phyloP scores from a whole-genome alignment of 2,888 invertebrate genomes.

The Aspidapion aeneum region DNA sequence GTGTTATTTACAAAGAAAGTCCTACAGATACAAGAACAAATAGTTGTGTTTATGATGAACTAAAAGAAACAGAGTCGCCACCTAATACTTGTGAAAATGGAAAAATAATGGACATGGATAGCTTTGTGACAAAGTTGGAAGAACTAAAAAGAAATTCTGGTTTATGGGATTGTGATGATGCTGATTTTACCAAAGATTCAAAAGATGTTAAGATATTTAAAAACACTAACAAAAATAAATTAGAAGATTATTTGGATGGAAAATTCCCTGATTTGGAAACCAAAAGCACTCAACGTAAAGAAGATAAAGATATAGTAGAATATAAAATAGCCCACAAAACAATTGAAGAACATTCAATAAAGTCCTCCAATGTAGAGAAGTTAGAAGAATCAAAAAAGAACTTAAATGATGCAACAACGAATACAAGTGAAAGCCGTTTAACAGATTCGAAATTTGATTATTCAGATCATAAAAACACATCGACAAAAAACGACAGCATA shows the following conservation, averaged over 20 bases:
- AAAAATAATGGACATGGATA: conserved; percentile 31
- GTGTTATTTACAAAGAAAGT: neutral
- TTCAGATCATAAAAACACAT: conserved; percentile 5
- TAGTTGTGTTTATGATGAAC: conserved; percentile 23
- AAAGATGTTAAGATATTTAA: too few relatives aligned
- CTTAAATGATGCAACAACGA: neutral
- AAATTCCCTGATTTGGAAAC: neutral
- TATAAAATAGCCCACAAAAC: too few relatives aligned
- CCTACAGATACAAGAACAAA: neutral
- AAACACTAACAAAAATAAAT: too few relatives aligned
- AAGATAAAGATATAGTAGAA: neutral
- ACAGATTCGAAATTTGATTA: neutral
- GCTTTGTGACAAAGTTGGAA: conserved; percentile 30
- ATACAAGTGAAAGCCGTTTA: neutral
- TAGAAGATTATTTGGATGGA: too few relatives aligned
- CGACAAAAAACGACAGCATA: too few relatives aligned
- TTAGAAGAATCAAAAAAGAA: conserved; percentile 2
- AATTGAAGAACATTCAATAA: too few relatives aligned
- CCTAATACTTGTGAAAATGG: conserved; percentile 18
- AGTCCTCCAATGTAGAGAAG: neutral
- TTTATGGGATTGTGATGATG: conserved; percentile 24
- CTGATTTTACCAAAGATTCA: neutral
- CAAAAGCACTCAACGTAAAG: conserved; percentile 1
- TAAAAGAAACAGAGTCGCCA: conserved; percentile 22
- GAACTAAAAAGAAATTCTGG: conserved; percentile 30